Conservation (phyloP, 92 coral and sea anemone species). For the Palythoa grandis region DNA sequence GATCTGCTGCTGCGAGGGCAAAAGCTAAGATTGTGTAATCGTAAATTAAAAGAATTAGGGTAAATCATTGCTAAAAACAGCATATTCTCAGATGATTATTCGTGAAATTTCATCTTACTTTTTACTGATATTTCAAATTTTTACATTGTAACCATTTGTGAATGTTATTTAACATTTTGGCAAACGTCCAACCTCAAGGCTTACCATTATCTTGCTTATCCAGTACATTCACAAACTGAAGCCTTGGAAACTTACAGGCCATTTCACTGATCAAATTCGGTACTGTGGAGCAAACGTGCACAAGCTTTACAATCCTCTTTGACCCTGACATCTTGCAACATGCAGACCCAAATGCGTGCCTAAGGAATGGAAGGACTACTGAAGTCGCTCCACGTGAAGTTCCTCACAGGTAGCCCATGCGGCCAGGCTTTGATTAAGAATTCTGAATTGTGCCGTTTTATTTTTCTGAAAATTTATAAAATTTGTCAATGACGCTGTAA, state of each 20-base stretch:
- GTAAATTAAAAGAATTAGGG: too few species aligned
- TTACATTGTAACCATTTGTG: too few species aligned
- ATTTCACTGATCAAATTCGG: conserved; percentile 23
- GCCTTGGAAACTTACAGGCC: background rate
- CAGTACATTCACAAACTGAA: conserved; percentile 16
- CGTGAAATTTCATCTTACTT: background rate
- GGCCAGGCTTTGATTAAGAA: too few species aligned
- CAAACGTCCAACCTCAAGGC: background rate
- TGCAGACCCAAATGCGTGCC: too few species aligned
- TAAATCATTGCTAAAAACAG: background rate
- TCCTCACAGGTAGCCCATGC: too few species aligned
- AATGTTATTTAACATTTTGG: too few species aligned
- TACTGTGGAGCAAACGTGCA: conserved; percentile 40
- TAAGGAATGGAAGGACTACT: too few species aligned
- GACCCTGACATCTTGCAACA: background rate
- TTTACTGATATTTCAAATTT: too few species aligned
- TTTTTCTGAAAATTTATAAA: too few species aligned
- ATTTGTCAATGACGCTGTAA: too few species aligned
- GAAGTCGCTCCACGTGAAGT: too few species aligned
- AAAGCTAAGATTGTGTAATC: background rate
- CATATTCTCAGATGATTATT: background rate
- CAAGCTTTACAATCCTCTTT: background rate
- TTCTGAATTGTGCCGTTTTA: too few species aligned
- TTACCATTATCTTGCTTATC: conserved; percentile 3
- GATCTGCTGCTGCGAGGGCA: background rate